A percentile compares a stretch with the other conserved stretches of the same genome.
Conservation (phyloP, 30 jellyfish, hydroid and myxozoan species). For the Phacellophora camtschatica region DNA sequence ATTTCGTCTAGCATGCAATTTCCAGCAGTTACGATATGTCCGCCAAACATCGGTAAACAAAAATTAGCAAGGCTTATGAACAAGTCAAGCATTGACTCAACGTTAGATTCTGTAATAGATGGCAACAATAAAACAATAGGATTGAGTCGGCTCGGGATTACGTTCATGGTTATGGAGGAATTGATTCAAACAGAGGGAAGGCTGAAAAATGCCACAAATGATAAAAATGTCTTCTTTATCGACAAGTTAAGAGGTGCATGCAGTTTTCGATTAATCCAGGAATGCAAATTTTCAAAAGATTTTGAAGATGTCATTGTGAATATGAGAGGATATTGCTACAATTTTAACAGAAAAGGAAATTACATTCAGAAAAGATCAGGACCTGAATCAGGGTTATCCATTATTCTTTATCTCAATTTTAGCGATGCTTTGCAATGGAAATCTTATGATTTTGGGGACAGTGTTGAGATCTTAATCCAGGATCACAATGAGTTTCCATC, state of each 20-base stretch:
- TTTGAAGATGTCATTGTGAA: background rate
- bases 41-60: background rate
- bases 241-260: background rate
- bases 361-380: constrained; percentile 13
- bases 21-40: background rate
- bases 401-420: background rate
- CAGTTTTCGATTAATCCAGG: background rate
- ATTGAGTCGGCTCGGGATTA: background rate
- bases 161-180: background rate
- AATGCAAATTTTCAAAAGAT: constrained; percentile 5
- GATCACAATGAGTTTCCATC: constrained; percentile 16
- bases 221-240: background rate
- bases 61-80: background rate
- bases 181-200: background rate
- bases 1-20: background rate
- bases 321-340: constrained; percentile 14
- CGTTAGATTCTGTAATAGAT: background rate
- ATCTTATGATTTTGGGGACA: background rate
- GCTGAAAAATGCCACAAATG: background rate
- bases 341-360: constrained; percentile 13
- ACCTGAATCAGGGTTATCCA: background rate
- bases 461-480: constrained; percentile 35
- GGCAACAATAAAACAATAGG: background rate
- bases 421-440: background rate
- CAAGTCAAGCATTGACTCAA: background rate